A percentile compares a stretch with the other conserved stretches of the same genome.
Evolutionary conservation across 1,140 invertebrate genomes (phyloP).

Genomic region (Drosophila nannoptera): DNA sequence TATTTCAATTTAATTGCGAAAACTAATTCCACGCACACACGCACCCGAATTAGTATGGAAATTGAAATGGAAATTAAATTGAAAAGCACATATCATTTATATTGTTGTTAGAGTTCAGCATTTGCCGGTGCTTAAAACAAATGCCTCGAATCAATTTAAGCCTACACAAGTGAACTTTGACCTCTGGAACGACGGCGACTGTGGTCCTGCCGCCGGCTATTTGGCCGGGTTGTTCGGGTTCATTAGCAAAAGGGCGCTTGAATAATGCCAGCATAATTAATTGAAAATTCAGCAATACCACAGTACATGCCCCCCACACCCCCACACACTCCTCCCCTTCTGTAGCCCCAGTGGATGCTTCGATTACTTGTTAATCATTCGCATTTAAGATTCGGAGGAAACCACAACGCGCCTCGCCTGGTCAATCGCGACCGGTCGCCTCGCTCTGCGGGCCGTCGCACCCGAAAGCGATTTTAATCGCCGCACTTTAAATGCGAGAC

Average conservation of each 20-base stretch:
- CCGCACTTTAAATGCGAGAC: constrained; percentile 26
- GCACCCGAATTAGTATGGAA: no score
- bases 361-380: constrained; percentile 66
- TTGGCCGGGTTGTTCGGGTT: constrained; percentile 1
- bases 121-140: constrained; percentile 26
- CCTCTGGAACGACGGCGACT: background rate
- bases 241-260: constrained; percentile 26
- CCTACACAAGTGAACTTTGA: constrained; percentile 28
- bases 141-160: constrained; percentile 42
- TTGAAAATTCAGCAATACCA: constrained; percentile 17
- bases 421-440: background rate
- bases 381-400: constrained; percentile 38
- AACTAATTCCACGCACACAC: no score
- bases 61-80: background rate
- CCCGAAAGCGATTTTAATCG: constrained; percentile 49
- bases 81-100: background rate
- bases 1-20: constrained; percentile 4
- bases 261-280: constrained; percentile 42
- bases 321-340: no score
- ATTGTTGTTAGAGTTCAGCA: background rate
- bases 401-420: background rate
- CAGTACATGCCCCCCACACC: background rate
- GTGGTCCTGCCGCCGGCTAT: background rate
- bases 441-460: constrained; percentile 21
- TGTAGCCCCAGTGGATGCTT: constrained; percentile 15